phyloP scores from a whole-genome alignment of 2,113 vertebrate genomes.

The Macquaria ambigua region DNA sequence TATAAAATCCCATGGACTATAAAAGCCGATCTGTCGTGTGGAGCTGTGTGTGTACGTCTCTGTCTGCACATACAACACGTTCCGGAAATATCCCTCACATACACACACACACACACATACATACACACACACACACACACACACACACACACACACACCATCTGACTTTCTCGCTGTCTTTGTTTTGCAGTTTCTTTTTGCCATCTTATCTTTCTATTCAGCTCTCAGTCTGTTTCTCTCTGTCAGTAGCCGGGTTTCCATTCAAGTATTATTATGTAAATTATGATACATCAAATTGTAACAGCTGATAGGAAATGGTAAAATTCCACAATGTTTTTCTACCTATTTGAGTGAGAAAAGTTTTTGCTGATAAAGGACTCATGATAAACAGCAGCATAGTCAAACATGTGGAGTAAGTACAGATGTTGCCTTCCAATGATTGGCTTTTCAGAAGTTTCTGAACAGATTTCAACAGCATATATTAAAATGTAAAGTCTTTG shows the following conservation, averaged over 20 bases:
- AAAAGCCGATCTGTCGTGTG: slow-evolving; percentile 63
- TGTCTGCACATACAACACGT: slow-evolving; percentile 53
- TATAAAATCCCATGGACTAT: slow-evolving; percentile 70
- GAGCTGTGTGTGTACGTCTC: slow-evolving; percentile 42
- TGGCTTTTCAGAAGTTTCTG: not conserved
- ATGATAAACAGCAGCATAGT: not conserved
- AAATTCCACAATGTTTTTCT: slow-evolving; percentile 17
- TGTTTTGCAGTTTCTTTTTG: slow-evolving; percentile 26
- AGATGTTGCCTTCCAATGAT: not conserved
- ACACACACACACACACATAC: not conserved
- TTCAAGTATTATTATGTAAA: slow-evolving; percentile 56
- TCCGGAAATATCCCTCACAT: slow-evolving; percentile 37
- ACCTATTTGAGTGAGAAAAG: slow-evolving; percentile 3
- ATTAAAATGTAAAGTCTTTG: not conserved
- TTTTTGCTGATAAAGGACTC: slow-evolving; percentile 24
- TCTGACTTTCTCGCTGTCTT: slow-evolving; percentile 51
- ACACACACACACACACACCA: slow-evolving; percentile 33
- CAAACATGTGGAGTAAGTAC: not conserved
- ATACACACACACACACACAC: slow-evolving; percentile 14
- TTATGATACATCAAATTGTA: slow-evolving; percentile 37
- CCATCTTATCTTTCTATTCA: slow-evolving; percentile 30
- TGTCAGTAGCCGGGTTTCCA: slow-evolving; percentile 5
- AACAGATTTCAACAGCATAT: not conserved
- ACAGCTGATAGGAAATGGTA: slow-evolving; percentile 42
- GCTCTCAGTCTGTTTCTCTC: slow-evolving; percentile 35